These are phyloP conservation scores for Kryptolebias marmoratus DNA, from an alignment of 2,113 vertebrate species.

Conservation along the genomic window DNA sequence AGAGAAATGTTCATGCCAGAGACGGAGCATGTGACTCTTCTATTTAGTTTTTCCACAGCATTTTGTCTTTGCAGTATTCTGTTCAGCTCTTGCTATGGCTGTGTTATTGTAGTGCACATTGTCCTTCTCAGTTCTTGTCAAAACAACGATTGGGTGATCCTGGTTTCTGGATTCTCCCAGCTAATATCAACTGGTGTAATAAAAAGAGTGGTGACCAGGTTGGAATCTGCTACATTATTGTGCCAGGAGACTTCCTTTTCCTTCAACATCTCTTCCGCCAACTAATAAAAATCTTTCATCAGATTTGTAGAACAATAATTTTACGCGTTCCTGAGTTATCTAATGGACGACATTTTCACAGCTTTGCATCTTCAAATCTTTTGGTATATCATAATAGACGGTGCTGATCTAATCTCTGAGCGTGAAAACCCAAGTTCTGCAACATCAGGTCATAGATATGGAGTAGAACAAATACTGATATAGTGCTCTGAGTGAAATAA, in stretches of 20 bases:
- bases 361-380: too few relatives aligned
- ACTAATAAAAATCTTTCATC: too few relatives aligned
- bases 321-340: too few relatives aligned
- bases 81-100: not conserved
- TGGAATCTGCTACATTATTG: slow-evolving; percentile 12
- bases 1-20: not conserved
- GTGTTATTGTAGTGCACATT: not conserved
- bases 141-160: not conserved
- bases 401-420: not conserved
- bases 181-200: slow-evolving; percentile 9
- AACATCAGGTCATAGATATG: not conserved
- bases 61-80: not conserved
- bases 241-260: not conserved
- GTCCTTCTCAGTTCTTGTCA: not conserved
- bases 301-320: too few relatives aligned
- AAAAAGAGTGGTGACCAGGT: slow-evolving; percentile 10
- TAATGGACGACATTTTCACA: too few relatives aligned
- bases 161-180: not conserved
- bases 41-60: not conserved
- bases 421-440: not conserved
- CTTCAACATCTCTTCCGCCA: not conserved
- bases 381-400: too few relatives aligned
- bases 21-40: slow-evolving; percentile 2
- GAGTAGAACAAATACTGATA: not conserved
- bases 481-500: not conserved